These are phyloP conservation scores for Calliopsis andreniformis DNA, from an alignment of 1,140 invertebrate species.

Conservation along the genomic window DNA sequence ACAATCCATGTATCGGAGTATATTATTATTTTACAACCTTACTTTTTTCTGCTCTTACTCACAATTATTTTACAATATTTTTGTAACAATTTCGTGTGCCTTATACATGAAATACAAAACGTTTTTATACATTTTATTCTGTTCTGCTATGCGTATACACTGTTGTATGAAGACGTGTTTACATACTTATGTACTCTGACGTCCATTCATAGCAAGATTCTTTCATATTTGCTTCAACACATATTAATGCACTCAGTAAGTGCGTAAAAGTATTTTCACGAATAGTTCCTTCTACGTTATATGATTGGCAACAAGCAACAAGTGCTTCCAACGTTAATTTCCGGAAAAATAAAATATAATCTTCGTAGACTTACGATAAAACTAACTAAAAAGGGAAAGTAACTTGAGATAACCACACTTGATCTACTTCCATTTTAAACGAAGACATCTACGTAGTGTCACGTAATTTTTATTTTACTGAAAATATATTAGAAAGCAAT, in stretches of 20 bases:
- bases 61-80: conserved; percentile 21
- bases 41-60: too few relatives aligned
- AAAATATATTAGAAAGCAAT: not conserved
- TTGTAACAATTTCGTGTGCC: not conserved
- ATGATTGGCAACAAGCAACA: not conserved
- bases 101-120: not conserved
- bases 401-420: not conserved
- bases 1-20: too few relatives aligned
- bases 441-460: not conserved
- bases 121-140: not conserved
- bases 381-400: conserved; percentile 9
- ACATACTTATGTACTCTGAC: too few relatives aligned
- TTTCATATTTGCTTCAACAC: not conserved
- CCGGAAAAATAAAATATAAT: not conserved
- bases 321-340: conserved; percentile 9
- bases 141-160: not conserved
- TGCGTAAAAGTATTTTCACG: not conserved
- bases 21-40: too few relatives aligned
- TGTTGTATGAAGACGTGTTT: not conserved
- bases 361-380: not conserved
- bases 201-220: not conserved
- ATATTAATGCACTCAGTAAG: not conserved
- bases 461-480: not conserved
- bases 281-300: not conserved
- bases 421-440: not conserved